Evolutionary conservation across 2,113 vertebrate genomes (phyloP).

Genomic region (Phyllostomus hastatus): DNA sequence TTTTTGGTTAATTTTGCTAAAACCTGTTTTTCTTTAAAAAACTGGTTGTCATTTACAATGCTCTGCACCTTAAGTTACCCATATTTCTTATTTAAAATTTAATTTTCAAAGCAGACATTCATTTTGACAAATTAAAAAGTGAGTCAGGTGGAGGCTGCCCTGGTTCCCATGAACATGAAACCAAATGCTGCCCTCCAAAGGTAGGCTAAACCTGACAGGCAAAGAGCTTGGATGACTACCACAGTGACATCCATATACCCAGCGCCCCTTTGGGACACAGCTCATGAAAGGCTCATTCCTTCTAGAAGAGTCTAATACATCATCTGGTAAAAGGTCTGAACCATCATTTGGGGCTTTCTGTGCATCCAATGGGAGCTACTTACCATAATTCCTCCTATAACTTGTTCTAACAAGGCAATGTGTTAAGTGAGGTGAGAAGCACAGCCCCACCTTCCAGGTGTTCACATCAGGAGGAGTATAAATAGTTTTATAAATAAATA

Average conservation of each 20-base stretch:
- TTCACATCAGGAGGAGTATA: background rate
- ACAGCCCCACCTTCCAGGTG: background rate
- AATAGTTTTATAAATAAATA: background rate
- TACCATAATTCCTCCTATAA: background rate
- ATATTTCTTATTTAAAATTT: constrained; percentile 41
- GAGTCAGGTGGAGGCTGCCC: background rate
- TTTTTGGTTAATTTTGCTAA: constrained; percentile 45
- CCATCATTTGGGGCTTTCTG: background rate
- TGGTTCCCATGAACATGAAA: constrained; percentile 22
- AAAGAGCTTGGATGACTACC: background rate
- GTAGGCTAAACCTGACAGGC: background rate
- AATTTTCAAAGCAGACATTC: constrained; percentile 41
- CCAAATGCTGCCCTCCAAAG: background rate
- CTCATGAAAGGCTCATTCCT: background rate
- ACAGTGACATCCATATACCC: background rate
- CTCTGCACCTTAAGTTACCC: background rate
- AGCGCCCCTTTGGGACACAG: background rate
- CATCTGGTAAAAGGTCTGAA: background rate
- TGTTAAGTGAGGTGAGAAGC: background rate
- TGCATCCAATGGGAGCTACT: background rate
- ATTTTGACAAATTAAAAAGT: constrained; percentile 39
- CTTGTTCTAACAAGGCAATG: background rate
- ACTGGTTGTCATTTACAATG: constrained; percentile 13
- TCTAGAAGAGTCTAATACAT: background rate
- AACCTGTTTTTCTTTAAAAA: constrained; percentile 36